phyloP scores from a whole-genome alignment of 1,140 invertebrate species.

The Eciton burchellii region DNA sequence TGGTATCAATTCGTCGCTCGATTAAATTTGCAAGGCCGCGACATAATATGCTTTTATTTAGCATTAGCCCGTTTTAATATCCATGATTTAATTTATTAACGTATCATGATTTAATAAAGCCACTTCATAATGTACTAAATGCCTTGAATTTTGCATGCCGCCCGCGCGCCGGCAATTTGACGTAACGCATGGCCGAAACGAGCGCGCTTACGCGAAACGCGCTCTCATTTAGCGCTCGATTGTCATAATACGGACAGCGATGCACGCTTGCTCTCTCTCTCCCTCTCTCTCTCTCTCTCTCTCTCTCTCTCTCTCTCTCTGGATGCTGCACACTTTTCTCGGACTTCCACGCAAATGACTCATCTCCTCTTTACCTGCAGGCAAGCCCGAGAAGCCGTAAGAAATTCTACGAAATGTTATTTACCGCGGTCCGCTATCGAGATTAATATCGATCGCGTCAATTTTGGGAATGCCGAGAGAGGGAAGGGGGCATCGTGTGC shows the following conservation, averaged over 20 bases:
- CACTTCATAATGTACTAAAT: conserved; percentile 53
- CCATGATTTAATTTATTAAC: conserved; percentile 65
- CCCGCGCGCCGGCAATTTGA: conserved; percentile 30
- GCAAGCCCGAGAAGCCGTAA: not conserved
- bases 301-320: conserved; percentile 38
- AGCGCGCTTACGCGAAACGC: conserved; percentile 22
- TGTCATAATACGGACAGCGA: conserved; percentile 26
- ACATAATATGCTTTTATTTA: conserved; percentile 66
- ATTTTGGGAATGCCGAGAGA: not conserved
- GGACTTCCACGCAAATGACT: not conserved
- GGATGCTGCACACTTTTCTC: conserved; percentile 2
- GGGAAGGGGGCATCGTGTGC: not conserved
- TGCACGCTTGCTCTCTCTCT: conserved; percentile 17
- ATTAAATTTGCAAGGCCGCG: conserved; percentile 59
- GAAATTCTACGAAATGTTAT: too few species aligned
- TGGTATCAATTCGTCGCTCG: conserved; percentile 63
- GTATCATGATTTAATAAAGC: conserved; percentile 51
- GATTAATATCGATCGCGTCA: too few species aligned
- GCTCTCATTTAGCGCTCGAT: conserved; percentile 44
- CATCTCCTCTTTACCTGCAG: not conserved
- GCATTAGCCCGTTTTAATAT: conserved; percentile 65
- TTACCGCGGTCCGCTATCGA: too few species aligned
- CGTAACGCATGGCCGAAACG: conserved; percentile 44
- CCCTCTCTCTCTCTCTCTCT: conserved; percentile 30
- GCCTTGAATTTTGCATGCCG: conserved; percentile 46